These are phyloP conservation scores for Heterochromis multidens DNA, from an alignment of 2,113 vertebrate genomes.

Conservation along the genomic window DNA sequence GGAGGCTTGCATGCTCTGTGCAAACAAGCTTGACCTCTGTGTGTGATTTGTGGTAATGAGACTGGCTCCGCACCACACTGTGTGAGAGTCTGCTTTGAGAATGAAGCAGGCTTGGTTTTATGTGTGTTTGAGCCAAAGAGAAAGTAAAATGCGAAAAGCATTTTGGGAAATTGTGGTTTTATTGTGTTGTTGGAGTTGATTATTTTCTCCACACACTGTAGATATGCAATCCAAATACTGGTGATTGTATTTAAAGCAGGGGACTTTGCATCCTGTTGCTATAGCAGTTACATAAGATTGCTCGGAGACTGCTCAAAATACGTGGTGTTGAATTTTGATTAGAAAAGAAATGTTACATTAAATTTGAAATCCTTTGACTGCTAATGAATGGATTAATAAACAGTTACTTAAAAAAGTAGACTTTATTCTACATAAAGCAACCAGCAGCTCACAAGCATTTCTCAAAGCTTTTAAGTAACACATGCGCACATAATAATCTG, in stretches of 20 bases:
- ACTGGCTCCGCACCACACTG: not conserved
- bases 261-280: conserved; percentile 1
- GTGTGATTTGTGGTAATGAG: not conserved
- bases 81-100: not conserved
- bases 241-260: not conserved
- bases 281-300: not conserved
- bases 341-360: not conserved
- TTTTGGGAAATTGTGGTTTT: not conserved
- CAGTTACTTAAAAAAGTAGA: not conserved
- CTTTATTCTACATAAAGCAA: not conserved
- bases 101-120: not conserved
- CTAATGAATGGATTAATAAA: too few relatives aligned
- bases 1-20: not conserved
- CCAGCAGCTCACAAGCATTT: not conserved
- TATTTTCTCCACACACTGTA: not conserved
- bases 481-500: not conserved
- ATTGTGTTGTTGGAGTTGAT: not conserved
- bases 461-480: not conserved
- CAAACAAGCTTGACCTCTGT: not conserved
- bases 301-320: not conserved
- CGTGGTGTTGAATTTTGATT: not conserved
- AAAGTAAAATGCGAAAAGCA: not conserved
- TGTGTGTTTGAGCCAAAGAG: not conserved
- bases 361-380: not conserved
- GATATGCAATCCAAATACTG: conserved; percentile 22